phyloP scores from a whole-genome alignment of 2,113 vertebrate species.

The Psammodynastes pulverulentus region DNA sequence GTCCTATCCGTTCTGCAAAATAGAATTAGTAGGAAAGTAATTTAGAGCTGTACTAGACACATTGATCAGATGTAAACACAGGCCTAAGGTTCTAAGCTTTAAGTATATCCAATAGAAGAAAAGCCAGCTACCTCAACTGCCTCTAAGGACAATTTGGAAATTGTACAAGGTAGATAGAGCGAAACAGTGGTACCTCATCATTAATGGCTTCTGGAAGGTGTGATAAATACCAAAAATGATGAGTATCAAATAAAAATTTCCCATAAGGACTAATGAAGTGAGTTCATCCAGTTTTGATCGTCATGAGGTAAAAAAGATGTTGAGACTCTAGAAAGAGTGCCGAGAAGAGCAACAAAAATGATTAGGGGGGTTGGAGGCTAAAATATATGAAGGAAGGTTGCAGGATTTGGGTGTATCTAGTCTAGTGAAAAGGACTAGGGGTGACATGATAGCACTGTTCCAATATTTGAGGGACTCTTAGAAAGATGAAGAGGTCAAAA shows the following conservation, averaged over 20 bases:
- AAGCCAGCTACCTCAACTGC: background rate
- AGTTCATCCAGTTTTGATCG: background rate
- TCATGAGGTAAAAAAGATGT: too few species aligned
- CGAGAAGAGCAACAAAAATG: too few species aligned
- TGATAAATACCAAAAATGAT: background rate
- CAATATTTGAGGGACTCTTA: too few species aligned
- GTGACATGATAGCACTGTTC: too few species aligned
- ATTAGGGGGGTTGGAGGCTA: too few species aligned
- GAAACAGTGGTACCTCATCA: background rate
- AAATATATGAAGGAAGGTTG: too few species aligned
- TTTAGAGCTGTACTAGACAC: slow-evolving; percentile 43
- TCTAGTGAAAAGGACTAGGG: too few species aligned
- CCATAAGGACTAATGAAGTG: background rate
- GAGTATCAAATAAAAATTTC: background rate
- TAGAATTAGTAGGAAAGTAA: slow-evolving; percentile 44
- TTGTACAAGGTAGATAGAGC: background rate
- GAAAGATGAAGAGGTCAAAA: too few species aligned
- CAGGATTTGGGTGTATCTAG: too few species aligned
- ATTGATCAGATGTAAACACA: slow-evolving; percentile 28
- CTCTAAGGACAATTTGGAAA: background rate
- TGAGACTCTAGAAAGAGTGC: too few species aligned
- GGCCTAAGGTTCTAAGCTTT: background rate
- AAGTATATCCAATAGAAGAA: background rate
- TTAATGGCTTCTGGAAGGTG: background rate
- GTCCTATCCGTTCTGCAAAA: slow-evolving; percentile 67